phyloP scores from a whole-genome alignment of 2,113 vertebrate species.

The Ifrita kowaldi region DNA sequence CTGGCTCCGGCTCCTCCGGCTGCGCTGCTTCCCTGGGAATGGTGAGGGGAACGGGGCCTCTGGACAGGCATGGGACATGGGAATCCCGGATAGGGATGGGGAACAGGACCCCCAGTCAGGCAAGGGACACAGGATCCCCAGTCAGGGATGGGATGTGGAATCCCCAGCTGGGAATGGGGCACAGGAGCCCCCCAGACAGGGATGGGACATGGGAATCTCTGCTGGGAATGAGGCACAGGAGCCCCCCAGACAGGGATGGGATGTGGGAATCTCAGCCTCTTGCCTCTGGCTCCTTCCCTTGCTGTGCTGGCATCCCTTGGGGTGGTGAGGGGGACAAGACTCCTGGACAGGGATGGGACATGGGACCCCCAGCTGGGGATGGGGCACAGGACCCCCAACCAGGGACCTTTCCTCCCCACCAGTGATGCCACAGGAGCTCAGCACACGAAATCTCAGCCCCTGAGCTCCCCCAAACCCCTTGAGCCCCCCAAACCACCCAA shows the following conservation, averaged over 20 bases:
- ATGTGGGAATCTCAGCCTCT: not conserved
- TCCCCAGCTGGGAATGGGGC: too few relatives aligned
- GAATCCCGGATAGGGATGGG: fast-evolving
- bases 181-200: too few relatives aligned
- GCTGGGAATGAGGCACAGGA: not conserved
- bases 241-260: too few relatives aligned
- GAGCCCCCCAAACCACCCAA: not conserved
- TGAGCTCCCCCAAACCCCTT: not conserved
- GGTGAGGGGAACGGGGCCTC: fast-evolving
- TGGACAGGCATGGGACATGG: not conserved
- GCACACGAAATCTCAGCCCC: not conserved
- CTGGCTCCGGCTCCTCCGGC: fast-evolving
- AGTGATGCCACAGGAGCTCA: not conserved
- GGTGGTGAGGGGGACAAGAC: not conserved
- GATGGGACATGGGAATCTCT: not conserved
- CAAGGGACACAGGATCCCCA: too few relatives aligned
- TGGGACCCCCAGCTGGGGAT: not conserved
- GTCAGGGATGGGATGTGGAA: not conserved
- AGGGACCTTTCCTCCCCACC: not conserved
- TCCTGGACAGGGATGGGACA: not conserved
- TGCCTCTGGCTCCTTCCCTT: not conserved
- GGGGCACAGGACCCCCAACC: not conserved
- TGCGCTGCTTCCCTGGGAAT: not conserved
- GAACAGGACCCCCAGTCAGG: not conserved
- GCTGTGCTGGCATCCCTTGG: not conserved